A percentile compares a stretch with the other conserved stretches of the same genome.
Evolutionary conservation across 2,888 invertebrate genomes (phyloP).

Genomic region (Stictocephala bisonia): DNA sequence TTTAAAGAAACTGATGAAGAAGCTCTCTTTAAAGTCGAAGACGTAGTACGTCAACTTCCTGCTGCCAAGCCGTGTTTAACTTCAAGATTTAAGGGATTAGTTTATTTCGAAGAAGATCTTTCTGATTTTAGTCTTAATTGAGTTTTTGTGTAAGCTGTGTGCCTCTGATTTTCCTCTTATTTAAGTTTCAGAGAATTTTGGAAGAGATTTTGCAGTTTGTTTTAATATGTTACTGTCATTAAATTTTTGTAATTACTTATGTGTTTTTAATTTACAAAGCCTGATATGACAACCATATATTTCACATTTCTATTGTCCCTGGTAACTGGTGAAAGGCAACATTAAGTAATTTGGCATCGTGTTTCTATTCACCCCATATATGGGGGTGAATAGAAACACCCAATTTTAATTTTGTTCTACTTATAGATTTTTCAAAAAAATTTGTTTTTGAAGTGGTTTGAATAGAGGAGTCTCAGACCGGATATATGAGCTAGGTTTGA

Average conservation of each 20-base stretch:
- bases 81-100: slow-evolving; percentile 15
- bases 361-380: slow-evolving; percentile 41
- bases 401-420: slow-evolving; percentile 23
- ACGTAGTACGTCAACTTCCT: slow-evolving; percentile 23
- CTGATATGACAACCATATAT: neutral
- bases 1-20: slow-evolving; percentile 48
- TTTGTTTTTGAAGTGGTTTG: neutral
- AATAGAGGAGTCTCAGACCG: slow-evolving; percentile 29
- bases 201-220: neutral
- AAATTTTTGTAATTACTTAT: neutral
- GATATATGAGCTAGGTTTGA: slow-evolving; percentile 7
- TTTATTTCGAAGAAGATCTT: slow-evolving; percentile 22
- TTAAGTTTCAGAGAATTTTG: neutral
- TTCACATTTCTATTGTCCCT: slow-evolving; percentile 30
- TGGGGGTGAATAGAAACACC: slow-evolving; percentile 40
- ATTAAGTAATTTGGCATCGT: neutral
- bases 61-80: slow-evolving; percentile 20
- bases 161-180: neutral
- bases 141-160: neutral
- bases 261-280: slow-evolving; percentile 12
- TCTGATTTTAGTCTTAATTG: slow-evolving; percentile 19
- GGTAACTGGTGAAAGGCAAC: neutral
- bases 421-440: neutral
- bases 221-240: neutral
- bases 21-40: slow-evolving; percentile 41